Percentiles rank a stretch among this genome's conserved stretches.
Evolutionary conservation across 2,113 vertebrate genomes (phyloP).

Genomic region (Argyrosomus japonicus): DNA sequence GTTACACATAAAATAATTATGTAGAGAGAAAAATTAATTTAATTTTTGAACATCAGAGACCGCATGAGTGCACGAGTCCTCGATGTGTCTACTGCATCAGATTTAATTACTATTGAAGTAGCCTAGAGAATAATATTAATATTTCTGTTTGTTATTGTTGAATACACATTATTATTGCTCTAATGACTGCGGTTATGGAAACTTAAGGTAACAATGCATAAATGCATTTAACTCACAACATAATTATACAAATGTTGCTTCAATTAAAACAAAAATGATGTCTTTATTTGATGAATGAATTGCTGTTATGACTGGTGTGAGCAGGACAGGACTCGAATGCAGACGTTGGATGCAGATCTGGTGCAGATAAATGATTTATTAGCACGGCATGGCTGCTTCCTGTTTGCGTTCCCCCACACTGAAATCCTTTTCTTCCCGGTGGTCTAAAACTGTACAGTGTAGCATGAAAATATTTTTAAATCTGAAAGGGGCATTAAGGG

Average conservation of each 20-base stretch:
- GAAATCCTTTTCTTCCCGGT: too few species aligned
- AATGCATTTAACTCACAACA: not conserved
- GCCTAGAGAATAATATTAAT: not conserved
- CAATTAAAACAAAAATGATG: not conserved
- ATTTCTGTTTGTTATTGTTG: not conserved
- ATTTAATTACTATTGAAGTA: not conserved
- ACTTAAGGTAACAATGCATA: not conserved
- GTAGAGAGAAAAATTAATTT: not conserved
- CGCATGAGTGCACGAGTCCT: not conserved
- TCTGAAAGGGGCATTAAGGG: too few species aligned
- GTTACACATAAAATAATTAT: not conserved
- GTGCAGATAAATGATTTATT: too few species aligned
- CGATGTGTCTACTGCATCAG: too few species aligned
- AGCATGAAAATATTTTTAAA: too few species aligned
- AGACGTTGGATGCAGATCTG: too few species aligned
- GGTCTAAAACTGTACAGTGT: too few species aligned
- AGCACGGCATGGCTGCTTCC: too few species aligned
- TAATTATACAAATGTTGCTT: not conserved
- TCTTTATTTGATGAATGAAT: too few species aligned
- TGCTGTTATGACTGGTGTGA: too few species aligned
- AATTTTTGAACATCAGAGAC: not conserved
- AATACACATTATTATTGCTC: constrained; percentile 3
- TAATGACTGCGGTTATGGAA: not conserved
- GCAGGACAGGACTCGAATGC: too few species aligned
- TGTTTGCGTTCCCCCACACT: too few species aligned